phyloP scores from a whole-genome alignment of 2,797 vertebrate genomes.

The Buphagus erythrorhynchus region DNA sequence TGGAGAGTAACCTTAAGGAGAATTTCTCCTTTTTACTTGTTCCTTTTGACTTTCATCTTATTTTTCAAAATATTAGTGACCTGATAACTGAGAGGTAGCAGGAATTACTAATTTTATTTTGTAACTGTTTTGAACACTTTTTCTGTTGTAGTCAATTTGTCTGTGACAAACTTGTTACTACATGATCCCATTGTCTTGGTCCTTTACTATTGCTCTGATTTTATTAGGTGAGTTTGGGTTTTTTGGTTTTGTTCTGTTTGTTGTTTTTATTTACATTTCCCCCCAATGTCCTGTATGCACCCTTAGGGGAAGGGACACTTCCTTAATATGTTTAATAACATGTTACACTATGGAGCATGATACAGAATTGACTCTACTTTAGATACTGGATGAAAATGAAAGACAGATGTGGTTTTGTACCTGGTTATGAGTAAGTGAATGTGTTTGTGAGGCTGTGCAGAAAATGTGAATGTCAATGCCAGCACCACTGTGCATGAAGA shows the following conservation, averaged over 20 bases:
- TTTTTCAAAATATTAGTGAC: neutral
- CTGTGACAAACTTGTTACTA: neutral
- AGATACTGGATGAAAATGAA: neutral
- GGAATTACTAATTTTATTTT: neutral
- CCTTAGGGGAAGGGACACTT: fast-evolving
- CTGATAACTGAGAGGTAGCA: neutral
- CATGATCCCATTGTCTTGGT: neutral
- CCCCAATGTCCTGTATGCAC: fast-evolving
- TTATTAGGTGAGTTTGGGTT: fast-evolving
- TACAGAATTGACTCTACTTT: neutral
- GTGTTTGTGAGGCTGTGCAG: neutral
- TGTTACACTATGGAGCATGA: fast-evolving
- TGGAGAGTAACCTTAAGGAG: neutral
- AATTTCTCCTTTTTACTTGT: neutral
- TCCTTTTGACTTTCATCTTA: neutral
- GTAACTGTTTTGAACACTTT: neutral
- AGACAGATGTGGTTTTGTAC: fast-evolving
- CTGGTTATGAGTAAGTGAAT: neutral
- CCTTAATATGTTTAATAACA: neutral
- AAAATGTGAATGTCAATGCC: neutral
- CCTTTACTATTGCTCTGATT: neutral
- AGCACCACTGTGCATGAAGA: neutral
- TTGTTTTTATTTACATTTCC: neutral
- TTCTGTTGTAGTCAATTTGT: neutral
- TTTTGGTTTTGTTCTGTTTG: fast-evolving